phyloP scores from a whole-genome alignment of 2,888 invertebrate species.

The Myathropa florea region DNA sequence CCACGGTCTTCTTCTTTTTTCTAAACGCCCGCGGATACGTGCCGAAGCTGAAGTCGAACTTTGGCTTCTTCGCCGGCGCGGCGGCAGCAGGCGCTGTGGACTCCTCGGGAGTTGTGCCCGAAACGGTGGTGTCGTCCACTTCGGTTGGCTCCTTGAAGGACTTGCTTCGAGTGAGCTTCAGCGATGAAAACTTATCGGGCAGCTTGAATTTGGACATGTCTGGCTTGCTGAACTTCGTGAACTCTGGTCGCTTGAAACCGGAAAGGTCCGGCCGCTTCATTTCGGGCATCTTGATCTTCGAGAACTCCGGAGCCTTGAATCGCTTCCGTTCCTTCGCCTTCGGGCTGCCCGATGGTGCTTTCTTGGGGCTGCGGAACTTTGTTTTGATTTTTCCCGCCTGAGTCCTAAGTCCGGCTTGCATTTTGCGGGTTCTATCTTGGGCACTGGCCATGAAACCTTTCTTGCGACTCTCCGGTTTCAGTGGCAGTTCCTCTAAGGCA shows the following conservation, averaged over 20 bases:
- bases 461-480: constrained; percentile 83
- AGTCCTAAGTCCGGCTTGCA: constrained; percentile 85
- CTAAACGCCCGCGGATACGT: constrained; percentile 89
- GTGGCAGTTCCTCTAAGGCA: constrained; percentile 84
- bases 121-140: constrained; percentile 69
- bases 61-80: constrained; percentile 82
- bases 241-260: constrained; percentile 78
- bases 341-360: constrained; percentile 77
- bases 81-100: constrained; percentile 82
- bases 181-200: constrained; percentile 85
- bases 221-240: constrained; percentile 82
- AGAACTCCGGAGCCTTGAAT: constrained; percentile 79
- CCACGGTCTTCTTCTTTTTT: constrained; percentile 75
- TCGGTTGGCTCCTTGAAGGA: constrained; percentile 77
- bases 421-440: constrained; percentile 82
- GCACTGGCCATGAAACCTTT: constrained; percentile 82
- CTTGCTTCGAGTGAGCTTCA: constrained; percentile 81
- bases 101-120: constrained; percentile 80
- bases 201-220: constrained; percentile 85
- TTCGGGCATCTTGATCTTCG: constrained; percentile 81
- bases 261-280: constrained; percentile 76
- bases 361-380: constrained; percentile 83
- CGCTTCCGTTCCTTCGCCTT: constrained; percentile 78
- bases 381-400: constrained; percentile 88
- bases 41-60: constrained; percentile 87